A percentile compares a stretch with the other conserved stretches of the same genome.
phyloP scores from a whole-genome alignment of 2,113 vertebrate species.

The Baryphthengus martii region DNA sequence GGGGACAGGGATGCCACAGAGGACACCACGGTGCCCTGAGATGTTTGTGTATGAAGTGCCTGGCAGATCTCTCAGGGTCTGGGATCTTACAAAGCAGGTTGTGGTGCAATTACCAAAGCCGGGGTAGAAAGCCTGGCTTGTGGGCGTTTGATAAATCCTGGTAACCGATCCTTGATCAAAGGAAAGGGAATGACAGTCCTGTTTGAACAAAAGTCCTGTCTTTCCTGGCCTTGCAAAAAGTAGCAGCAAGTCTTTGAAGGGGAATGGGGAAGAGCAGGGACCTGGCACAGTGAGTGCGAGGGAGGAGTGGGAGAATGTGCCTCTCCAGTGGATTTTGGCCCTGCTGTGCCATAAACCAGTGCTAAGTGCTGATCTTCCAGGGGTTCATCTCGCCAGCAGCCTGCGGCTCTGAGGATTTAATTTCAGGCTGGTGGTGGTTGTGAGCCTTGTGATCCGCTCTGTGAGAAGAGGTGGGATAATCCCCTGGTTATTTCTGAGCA shows the following conservation, averaged over 20 bases:
- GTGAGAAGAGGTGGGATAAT: background rate
- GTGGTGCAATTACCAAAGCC: background rate
- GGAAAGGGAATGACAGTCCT: background rate
- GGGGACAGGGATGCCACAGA: background rate
- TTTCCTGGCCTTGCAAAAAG: background rate
- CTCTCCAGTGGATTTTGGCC: background rate
- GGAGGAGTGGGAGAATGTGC: background rate
- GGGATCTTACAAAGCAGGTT: background rate
- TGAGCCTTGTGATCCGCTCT: background rate
- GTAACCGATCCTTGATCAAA: background rate
- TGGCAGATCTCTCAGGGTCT: background rate
- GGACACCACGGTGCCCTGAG: background rate
- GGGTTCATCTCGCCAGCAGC: background rate
- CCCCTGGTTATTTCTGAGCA: background rate
- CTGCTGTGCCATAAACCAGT: accelerated
- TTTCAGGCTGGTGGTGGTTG: background rate
- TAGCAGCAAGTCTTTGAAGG: background rate
- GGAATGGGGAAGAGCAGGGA: background rate
- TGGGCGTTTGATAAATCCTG: background rate
- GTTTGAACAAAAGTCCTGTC: background rate
- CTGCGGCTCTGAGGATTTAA: background rate
- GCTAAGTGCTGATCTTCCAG: background rate
- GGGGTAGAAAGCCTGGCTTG: background rate
- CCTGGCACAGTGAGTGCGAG: no score
- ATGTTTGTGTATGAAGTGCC: background rate